Conservation (phyloP, 2,113 vertebrate species). For the Piaya cayana region DNA sequence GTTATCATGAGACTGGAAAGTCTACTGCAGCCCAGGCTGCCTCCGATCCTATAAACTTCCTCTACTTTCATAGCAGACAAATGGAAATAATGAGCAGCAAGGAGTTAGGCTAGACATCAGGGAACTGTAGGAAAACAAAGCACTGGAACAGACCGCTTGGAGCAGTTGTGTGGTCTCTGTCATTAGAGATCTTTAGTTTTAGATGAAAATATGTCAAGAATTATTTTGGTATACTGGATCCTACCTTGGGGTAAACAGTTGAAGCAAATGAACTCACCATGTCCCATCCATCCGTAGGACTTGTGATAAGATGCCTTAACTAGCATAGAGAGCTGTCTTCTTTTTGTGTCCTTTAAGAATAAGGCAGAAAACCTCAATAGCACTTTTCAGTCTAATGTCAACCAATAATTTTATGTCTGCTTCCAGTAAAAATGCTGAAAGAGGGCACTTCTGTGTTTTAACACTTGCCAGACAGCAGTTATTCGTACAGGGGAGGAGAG, state of each 20-base stretch:
- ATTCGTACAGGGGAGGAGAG: not conserved
- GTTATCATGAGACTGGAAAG: not conserved
- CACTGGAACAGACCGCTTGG: not conserved
- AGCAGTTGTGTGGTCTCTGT: constrained; percentile 25
- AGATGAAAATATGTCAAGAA: constrained; percentile 33
- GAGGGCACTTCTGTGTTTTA: not conserved
- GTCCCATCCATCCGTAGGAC: not conserved
- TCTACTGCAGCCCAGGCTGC: too few relatives aligned
- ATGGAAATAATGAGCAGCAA: constrained; percentile 19
- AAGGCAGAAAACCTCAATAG: not conserved
- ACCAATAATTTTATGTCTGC: not conserved
- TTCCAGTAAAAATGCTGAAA: not conserved
- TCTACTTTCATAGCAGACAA: not conserved
- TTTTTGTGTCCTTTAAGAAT: not conserved
- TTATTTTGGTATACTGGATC: not conserved
- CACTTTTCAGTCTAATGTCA: not conserved
- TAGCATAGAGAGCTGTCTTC: not conserved
- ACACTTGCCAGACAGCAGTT: not conserved
- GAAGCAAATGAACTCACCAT: not conserved
- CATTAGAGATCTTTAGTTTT: constrained; percentile 5
- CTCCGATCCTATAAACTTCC: not conserved
- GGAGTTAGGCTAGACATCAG: not conserved
- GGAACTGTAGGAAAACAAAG: not conserved
- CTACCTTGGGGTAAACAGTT: not conserved
- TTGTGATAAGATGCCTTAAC: not conserved